These are phyloP conservation scores for Chymomyza costata DNA, from an alignment of 1,140 invertebrate species.

Conservation along the genomic window DNA sequence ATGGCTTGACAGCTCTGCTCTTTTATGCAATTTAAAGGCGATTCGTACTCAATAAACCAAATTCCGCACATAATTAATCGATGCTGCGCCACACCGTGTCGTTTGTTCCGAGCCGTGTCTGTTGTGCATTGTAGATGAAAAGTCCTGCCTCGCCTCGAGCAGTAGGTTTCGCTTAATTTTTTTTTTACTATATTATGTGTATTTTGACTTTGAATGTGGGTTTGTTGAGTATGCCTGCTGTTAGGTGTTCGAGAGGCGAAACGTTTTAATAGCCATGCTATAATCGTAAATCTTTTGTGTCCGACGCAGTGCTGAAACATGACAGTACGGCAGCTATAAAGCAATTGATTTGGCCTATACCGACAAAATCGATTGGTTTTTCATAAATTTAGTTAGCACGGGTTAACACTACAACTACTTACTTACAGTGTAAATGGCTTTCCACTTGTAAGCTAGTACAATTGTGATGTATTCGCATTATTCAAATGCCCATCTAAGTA, in stretches of 20 bases:
- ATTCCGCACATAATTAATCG: conserved; percentile 73
- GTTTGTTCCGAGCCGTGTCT: conserved; percentile 2
- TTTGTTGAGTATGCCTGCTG: conserved; percentile 26
- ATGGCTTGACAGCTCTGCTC: conserved; percentile 57
- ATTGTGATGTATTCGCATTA: conserved; percentile 40
- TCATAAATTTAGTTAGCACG: conserved; percentile 68
- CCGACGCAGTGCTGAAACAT: conserved; percentile 68
- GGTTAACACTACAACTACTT: background rate
- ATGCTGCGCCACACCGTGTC: conserved; percentile 31
- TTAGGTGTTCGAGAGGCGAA: conserved; percentile 62
- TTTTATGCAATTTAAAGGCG: conserved; percentile 73
- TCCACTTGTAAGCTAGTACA: conserved; percentile 22
- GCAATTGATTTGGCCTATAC: conserved; percentile 15
- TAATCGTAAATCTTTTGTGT: conserved; percentile 74
- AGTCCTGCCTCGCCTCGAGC: conserved; percentile 27
- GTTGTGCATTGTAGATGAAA: conserved; percentile 32
- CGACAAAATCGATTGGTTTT: conserved; percentile 61
- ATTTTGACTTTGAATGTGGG: conserved; percentile 66
- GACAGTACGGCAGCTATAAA: conserved; percentile 48
- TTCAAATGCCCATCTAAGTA: conserved; percentile 60
- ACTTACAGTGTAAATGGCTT: too few species aligned
- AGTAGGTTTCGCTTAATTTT: conserved; percentile 8
- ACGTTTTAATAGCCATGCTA: conserved; percentile 73
- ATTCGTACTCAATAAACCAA: conserved; percentile 73
- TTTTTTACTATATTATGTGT: conserved; percentile 20